Evolutionary conservation across 2,888 invertebrate genomes (phyloP).

Genomic region (Pyrocoelia pectoralis): DNA sequence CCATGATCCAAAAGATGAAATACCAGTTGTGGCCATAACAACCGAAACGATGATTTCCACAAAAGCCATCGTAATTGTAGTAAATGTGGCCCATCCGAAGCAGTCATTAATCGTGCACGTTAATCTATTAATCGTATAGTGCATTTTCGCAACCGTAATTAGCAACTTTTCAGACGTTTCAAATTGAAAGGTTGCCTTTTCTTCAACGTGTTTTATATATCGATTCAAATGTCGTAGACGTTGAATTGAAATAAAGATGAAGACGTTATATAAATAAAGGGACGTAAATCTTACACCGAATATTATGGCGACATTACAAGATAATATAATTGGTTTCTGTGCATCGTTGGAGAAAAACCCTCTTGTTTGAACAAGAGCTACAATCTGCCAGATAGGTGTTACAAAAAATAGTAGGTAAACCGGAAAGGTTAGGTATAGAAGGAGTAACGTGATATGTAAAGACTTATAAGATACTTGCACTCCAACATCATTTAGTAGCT

Average conservation of each 20-base stretch:
- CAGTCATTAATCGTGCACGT: not conserved
- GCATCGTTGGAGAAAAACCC: not conserved
- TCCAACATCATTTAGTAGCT: not conserved
- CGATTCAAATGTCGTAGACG: not conserved
- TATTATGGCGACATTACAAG: not conserved
- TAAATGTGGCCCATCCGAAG: not conserved
- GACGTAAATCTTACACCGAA: not conserved
- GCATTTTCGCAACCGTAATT: not conserved
- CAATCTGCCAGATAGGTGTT: not conserved
- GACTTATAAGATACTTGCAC: not conserved
- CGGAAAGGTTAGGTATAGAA: not conserved
- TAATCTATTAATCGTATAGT: not conserved
- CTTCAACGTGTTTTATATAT: not conserved
- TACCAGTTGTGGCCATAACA: not conserved
- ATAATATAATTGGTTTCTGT: not conserved
- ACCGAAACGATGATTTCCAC: not conserved
- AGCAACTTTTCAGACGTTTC: not conserved
- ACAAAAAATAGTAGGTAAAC: not conserved
- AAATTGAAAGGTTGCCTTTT: not conserved
- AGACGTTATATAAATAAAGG: not conserved
- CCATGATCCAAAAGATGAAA: not conserved
- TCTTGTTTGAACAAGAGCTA: not conserved
- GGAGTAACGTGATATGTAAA: not conserved
- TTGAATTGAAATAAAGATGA: not conserved
- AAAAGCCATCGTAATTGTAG: not conserved